Base-by-base conservation (phyloP, 2,113 vertebrate genomes). In the Platichthys flesus region DNA sequence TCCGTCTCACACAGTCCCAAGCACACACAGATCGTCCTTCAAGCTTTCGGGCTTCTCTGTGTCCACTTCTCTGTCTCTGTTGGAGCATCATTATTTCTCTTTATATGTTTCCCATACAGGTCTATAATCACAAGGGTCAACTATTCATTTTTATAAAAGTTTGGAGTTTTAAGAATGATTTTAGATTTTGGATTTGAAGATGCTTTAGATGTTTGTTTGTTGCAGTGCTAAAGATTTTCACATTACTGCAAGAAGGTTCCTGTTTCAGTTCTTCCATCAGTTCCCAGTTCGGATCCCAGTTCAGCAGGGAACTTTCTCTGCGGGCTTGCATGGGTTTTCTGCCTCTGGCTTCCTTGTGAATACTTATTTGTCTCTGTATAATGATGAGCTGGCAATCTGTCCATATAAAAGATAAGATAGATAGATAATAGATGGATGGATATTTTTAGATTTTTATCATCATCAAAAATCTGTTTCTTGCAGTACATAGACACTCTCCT, bases 21-120 rank as follows among this genome's bases (percentile, higher is more conserved):
- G 26, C 49, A 37, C 75, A 82, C 67, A 85, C 67, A 79, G 65
- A 84, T 83, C 78, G 69, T 81, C 85, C 85, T 81, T 86, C 83
- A 80, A 73, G 57, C 77, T 81, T 61, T 61, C 54, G 70, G 64
- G 37, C 83, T 82, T 79, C 21, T 73, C 58, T 70, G 28, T 45
- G 55, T 49, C 52, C 35, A 37, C 71, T 61, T 63, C 23, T 37
- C 55, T 8, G 9, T 51, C 61, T 67, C 57, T 66, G 35, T 75
- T 68, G 79, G 5, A 65, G 61, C 64, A 60, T 76, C 37, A 37
- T 49, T 31, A 12, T 63, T 23, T 64, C 56, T 74, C 58, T 54
- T 52, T 65, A 31, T 71, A 60, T 13, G n/a, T 23, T 2, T 23
- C 6, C 52, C n/a, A 55, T 55, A 55, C 0, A 21, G 49, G 5